These are phyloP conservation scores for Eristalis tenax DNA, from an alignment of 2,888 invertebrate species.

Conservation along the genomic window DNA sequence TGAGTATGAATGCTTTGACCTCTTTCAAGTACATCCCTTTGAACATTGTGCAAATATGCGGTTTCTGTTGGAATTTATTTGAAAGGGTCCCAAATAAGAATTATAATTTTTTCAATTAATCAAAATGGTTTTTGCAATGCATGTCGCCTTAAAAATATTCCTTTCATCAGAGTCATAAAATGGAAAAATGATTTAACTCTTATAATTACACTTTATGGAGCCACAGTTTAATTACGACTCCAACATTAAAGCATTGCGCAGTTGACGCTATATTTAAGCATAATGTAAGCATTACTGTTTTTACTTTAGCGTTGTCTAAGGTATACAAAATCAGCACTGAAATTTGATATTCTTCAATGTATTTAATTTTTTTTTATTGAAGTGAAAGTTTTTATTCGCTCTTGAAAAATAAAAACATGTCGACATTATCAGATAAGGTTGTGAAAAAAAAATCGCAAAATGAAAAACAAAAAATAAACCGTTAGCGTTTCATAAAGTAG, in stretches of 20 bases:
- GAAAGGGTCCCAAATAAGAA: too few species aligned
- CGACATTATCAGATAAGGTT: not conserved
- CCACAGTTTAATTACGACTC: slow-evolving; percentile 16
- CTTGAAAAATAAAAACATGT: not conserved
- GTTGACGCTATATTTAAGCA: slow-evolving; percentile 44
- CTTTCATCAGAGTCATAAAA: not conserved
- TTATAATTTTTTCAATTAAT: too few species aligned
- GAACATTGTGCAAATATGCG: too few species aligned
- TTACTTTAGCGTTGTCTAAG: slow-evolving; percentile 31
- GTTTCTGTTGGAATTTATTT: too few species aligned
- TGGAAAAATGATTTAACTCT: not conserved
- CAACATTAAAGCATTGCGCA: slow-evolving; percentile 47
- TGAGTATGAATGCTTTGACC: too few species aligned
- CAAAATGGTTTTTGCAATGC: not conserved
- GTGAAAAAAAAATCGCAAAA: slow-evolving; percentile 19
- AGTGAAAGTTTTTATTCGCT: not conserved
- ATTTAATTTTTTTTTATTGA: not conserved
- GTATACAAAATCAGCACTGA: slow-evolving; percentile 27
- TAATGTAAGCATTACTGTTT: slow-evolving; percentile 5
- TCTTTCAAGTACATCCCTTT: too few species aligned
- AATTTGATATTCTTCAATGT: not conserved
- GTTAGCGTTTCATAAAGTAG: slow-evolving; percentile 44
- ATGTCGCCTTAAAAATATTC: slow-evolving; percentile 6
- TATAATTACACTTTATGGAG: not conserved
- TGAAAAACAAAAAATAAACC: slow-evolving; percentile 56